Evolutionary conservation across 2,888 invertebrate species (phyloP).

Genomic region (Noctua pronuba): DNA sequence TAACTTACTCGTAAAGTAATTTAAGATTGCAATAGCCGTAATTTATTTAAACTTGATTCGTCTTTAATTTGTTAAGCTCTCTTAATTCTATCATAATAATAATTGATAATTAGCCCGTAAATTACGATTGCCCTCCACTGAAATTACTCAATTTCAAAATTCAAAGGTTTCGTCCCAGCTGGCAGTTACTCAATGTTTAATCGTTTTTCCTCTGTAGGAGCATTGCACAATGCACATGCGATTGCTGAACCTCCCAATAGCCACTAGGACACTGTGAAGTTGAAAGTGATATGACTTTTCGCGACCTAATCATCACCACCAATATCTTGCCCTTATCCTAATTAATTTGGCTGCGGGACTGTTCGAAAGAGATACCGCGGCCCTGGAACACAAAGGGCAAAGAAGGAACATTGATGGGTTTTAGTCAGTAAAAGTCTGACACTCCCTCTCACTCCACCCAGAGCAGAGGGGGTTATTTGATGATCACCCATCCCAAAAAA

Average conservation of each 20-base stretch:
- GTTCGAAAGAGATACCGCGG: no score
- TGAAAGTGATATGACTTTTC: neutral
- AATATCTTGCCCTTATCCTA: neutral
- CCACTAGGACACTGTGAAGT: neutral
- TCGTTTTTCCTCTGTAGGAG: neutral
- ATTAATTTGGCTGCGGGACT: no score
- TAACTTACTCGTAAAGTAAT: slow-evolving; percentile 35
- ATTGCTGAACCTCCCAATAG: neutral
- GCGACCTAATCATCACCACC: neutral
- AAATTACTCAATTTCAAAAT: neutral
- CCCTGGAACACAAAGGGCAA: no score
- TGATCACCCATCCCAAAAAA: no score
- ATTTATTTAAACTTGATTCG: slow-evolving; percentile 35
- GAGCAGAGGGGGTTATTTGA: no score
- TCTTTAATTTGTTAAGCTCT: slow-evolving; percentile 40
- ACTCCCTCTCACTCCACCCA: no score
- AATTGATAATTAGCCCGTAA: slow-evolving; percentile 7
- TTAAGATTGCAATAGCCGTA: slow-evolving; percentile 23
- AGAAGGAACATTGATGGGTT: no score
- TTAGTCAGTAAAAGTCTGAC: no score
- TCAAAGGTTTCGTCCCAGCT: neutral
- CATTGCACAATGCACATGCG: neutral
- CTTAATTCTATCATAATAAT: slow-evolving; percentile 13
- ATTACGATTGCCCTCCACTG: neutral
- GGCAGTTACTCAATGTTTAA: neutral